Evolutionary conservation across 2,888 invertebrate genomes (phyloP).

Genomic region (Diploptera punctata): DNA sequence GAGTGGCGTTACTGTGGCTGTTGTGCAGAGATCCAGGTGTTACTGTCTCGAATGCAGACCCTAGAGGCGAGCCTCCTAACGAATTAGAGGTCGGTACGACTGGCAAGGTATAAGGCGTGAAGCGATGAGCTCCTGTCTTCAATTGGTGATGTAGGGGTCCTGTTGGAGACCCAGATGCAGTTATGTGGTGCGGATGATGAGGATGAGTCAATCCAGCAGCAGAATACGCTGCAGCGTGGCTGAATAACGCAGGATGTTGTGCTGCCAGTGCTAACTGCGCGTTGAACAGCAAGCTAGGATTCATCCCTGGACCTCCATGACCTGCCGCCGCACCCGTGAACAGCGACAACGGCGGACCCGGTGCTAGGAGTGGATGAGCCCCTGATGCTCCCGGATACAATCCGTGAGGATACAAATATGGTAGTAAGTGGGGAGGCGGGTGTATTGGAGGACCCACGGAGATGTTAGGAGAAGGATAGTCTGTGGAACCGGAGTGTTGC

Average conservation of each 20-base stretch:
- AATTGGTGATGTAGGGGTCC: conserved; percentile 59
- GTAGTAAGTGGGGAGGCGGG: conserved; percentile 85
- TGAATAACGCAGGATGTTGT: conserved; percentile 81
- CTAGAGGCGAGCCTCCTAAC: conserved; percentile 65
- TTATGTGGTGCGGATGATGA: conserved; percentile 48
- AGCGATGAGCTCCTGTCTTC: conserved; percentile 77
- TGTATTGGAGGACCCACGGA: conserved; percentile 94
- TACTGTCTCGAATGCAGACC: conserved; percentile 89
- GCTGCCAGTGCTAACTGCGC: conserved; percentile 87
- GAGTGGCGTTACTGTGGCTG: conserved; percentile 65
- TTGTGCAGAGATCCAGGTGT: conserved; percentile 69
- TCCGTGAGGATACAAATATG: conserved; percentile 89
- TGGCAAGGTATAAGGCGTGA: conserved; percentile 88
- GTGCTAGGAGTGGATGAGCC: conserved; percentile 71
- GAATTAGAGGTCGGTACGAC: conserved; percentile 52
- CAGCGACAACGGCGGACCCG: conserved; percentile 58
- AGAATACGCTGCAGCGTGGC: conserved; percentile 55
- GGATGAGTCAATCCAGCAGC: conserved; percentile 44
- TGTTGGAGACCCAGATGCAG: conserved; percentile 59
- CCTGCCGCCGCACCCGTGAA: conserved; percentile 60
- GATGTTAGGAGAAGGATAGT: conserved; percentile 88
- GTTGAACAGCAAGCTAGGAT: conserved; percentile 86
- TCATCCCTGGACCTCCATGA: conserved; percentile 60
- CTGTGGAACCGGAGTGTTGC: conserved; percentile 60
- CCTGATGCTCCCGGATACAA: conserved; percentile 69